Base-by-base conservation (phyloP, 1,140 invertebrate genomes). In the Megalopta genalis region DNA sequence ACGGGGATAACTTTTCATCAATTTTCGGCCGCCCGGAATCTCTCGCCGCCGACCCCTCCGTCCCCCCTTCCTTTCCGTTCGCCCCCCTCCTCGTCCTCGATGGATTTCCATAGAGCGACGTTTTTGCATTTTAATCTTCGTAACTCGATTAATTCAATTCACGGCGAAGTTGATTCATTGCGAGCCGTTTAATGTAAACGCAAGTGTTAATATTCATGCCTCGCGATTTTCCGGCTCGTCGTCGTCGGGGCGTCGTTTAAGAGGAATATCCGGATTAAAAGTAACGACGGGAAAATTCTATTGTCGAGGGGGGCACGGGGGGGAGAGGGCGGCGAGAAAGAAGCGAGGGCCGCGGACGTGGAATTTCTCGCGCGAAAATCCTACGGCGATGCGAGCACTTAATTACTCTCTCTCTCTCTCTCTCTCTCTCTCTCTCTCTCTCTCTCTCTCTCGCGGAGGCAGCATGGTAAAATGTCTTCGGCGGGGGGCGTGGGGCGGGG, bases 121-220 rank as follows among this genome's bases (percentile, higher is more conserved):
- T 42, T 68, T 60, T 42, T 46, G 73, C 74, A 69, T 76, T 76
- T 76, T 76, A 76, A 76, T 76, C 39, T 18, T 27, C 37, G 39
- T 46, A 60, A 69, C 52, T 76, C 74, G 18, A 68, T 76, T 68
- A 76, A 76, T 76, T 76, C 54, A 46, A 76, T 76, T 42, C 74
- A 25, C 63, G 73, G n/a, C 63, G 39, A 60, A 60, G 74, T 76
- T 76, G 37, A 69, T 69, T 76, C 74, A 57, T 76, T 18, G 65
- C 39, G 54, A 18, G 25, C 37, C 39, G 65, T 76, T 76, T 69
- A 76, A 76, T 42, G 65, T 49, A 32, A 67, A 21, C 54, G 37
- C 16, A 21, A 52, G 39, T 60, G 74, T 76, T 76, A 76, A 76
- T 76, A 76, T 76, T 76, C 74, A 76, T 69, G 65, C 25, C 25